Evolutionary conservation across 2,888 invertebrate genomes (phyloP).

Genomic region (Hesperia comma): DNA sequence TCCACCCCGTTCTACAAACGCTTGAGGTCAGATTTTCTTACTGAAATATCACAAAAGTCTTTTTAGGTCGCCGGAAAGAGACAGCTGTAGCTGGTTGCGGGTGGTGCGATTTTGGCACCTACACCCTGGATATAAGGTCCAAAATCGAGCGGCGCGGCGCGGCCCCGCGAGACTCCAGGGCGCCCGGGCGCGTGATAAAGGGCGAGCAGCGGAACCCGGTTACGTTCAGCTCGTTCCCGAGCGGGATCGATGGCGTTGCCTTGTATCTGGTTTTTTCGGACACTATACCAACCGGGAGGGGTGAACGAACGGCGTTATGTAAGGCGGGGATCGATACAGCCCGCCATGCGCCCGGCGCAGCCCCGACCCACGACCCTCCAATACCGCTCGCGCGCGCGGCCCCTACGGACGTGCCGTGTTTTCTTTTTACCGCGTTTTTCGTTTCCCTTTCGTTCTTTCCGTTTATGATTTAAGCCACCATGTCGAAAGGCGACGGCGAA

Average conservation of each 20-base stretch:
- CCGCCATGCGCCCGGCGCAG: constrained; percentile 59
- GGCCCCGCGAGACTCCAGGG: constrained; percentile 36
- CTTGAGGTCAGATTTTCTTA: constrained; percentile 48
- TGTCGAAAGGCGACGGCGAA: constrained; percentile 94
- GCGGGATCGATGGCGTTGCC: constrained; percentile 69
- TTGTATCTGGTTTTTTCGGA: constrained; percentile 83
- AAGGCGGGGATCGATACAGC: constrained; percentile 72
- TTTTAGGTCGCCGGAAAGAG: constrained; percentile 48
- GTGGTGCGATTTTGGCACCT: constrained; percentile 12
- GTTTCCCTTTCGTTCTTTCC: constrained; percentile 84
- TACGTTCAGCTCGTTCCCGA: constrained; percentile 56
- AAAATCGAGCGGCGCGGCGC: constrained; percentile 44
- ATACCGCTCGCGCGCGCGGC: constrained; percentile 79
- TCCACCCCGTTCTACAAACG: constrained; percentile 37
- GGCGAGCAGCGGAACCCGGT: constrained; percentile 43
- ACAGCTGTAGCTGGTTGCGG: constrained; percentile 15
- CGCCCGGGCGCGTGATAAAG: constrained; percentile 27
- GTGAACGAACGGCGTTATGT: constrained; percentile 82
- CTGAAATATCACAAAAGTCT: constrained; percentile 47
- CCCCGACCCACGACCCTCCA: constrained; percentile 59
- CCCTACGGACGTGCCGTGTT: constrained; percentile 78
- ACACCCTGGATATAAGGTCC: constrained; percentile 22
- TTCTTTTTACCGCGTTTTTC: constrained; percentile 83
- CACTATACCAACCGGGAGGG: constrained; percentile 78
- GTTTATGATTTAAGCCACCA: constrained; percentile 86